Base-by-base conservation (phyloP, 2,797 vertebrate species). In the Gambusia yucatana region DNA sequence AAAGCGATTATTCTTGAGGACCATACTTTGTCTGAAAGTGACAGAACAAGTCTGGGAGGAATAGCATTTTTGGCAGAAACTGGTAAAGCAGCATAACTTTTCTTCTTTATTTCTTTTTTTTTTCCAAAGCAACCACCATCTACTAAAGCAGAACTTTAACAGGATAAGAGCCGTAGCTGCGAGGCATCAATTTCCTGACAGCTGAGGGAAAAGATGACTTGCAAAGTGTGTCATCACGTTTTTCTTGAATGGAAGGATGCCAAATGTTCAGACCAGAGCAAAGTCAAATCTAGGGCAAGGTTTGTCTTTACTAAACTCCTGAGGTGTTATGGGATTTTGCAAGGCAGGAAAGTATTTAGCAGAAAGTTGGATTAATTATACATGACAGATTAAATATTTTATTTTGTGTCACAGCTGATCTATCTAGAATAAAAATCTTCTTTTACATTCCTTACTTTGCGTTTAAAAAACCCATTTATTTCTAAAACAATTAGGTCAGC, bases 371-470 rank as follows among this genome's bases (percentile, higher is more conserved):
- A 86, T 91, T 71, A 89, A 88, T 92, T 88, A 88, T 86, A 83
- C 77, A 89, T 85, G 46, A 73, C 25, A 74, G 43, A 83, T 83
- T 81, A 70, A 91, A 91, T 90, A 89, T 91, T 88, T 89, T 33
- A 87, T 69, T 16, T n/a, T 46, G 47, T 82, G 73, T 83, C 78
- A 67, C 72, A 43, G 72, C 33, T 77, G n/a, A 84, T 82, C 65
- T 57, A 80, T 79, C 77, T 48, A 77, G 50, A 87, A 80, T 69
- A 75, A 76, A 46, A 69, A 69, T 41, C 17, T 11, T 25, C n/a
- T 74, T 73, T 61, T 28, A 47, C 11, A 6, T 70, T 41, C 14
- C 20, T 39, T n/a, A 33, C 39, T 9, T n/a, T 63, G 47, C 20
- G 1, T 69, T 10, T n/a, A 8, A 8, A 10, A 43, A n/a, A 20